A percentile compares a stretch with the other conserved stretches of the same genome.
phyloP scores from a whole-genome alignment of 2,113 vertebrate genomes.

The Puma concolor region DNA sequence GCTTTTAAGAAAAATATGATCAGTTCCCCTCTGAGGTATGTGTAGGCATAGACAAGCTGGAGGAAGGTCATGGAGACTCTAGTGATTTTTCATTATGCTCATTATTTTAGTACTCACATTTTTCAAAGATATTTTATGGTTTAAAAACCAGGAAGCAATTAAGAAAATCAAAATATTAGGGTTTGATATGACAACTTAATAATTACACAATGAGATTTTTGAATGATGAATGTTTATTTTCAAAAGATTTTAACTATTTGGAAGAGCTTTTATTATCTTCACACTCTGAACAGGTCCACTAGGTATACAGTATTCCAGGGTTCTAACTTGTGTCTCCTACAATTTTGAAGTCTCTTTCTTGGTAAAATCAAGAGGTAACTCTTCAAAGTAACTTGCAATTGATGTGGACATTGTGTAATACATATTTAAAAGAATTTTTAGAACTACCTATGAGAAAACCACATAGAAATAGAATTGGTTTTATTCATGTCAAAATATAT shows the following conservation, averaged over 20 bases:
- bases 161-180: conserved; percentile 41
- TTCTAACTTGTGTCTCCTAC: not conserved
- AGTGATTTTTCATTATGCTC: conserved; percentile 10
- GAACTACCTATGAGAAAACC: conserved; percentile 19
- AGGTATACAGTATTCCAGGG: not conserved
- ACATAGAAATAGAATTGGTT: not conserved
- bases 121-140: not conserved
- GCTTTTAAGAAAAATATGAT: not conserved
- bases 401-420: not conserved
- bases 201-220: conserved; percentile 16
- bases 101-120: not conserved
- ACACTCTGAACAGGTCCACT: not conserved
- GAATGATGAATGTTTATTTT: not conserved
- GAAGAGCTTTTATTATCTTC: not conserved
- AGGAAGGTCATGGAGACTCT: not conserved
- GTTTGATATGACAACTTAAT: conserved; percentile 7
- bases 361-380: not conserved
- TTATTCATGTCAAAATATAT: conserved; percentile 57
- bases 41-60: not conserved
- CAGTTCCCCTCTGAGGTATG: not conserved
- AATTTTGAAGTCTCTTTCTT: not conserved
- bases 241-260: not conserved
- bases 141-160: not conserved
- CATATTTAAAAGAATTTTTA: conserved; percentile 2
- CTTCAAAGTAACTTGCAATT: not conserved